phyloP scores from a whole-genome alignment of 2,797 vertebrate species.

The Acanthopagrus latus region DNA sequence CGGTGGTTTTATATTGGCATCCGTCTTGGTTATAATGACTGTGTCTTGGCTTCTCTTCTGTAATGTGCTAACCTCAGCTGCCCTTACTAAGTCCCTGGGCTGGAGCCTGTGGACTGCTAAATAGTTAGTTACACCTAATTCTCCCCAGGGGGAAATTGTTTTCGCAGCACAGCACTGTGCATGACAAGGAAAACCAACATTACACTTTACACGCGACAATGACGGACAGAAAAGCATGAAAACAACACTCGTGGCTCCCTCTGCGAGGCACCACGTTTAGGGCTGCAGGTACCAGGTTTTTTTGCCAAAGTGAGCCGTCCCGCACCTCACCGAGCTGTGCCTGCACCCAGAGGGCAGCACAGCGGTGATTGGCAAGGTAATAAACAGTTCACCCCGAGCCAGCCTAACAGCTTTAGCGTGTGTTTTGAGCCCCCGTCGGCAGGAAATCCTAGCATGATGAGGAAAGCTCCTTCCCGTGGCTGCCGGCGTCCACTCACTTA shows the following conservation, averaged over 20 bases:
- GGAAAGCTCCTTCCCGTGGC: conserved; percentile 68
- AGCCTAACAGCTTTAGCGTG: conserved; percentile 61
- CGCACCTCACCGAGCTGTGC: too few species aligned
- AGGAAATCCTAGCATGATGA: conserved; percentile 70
- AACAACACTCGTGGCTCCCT: too few species aligned
- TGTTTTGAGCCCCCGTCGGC: conserved; percentile 64
- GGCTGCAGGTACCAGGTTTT: too few species aligned
- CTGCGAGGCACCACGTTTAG: too few species aligned
- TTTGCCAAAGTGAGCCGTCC: too few species aligned
- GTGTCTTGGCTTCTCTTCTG: conserved; percentile 39
- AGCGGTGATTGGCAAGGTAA: conserved; percentile 63
- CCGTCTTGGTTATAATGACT: conserved; percentile 32
- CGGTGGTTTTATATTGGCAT: conserved; percentile 33
- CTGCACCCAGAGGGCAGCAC: too few species aligned
- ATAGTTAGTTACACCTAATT: too few species aligned
- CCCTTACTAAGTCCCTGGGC: conserved; percentile 39
- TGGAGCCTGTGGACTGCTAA: conserved; percentile 37
- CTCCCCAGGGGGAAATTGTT: too few species aligned
- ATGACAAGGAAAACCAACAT: too few species aligned
- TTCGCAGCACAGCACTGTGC: too few species aligned
- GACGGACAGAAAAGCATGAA: too few species aligned
- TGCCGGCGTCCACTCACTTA: conserved; percentile 72
- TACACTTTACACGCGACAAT: too few species aligned
- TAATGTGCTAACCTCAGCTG: conserved; percentile 60
- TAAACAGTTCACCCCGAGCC: conserved; percentile 67